Conservation (phyloP, 2,888 invertebrate genomes). For the Gymnoscelis rufifasciata region DNA sequence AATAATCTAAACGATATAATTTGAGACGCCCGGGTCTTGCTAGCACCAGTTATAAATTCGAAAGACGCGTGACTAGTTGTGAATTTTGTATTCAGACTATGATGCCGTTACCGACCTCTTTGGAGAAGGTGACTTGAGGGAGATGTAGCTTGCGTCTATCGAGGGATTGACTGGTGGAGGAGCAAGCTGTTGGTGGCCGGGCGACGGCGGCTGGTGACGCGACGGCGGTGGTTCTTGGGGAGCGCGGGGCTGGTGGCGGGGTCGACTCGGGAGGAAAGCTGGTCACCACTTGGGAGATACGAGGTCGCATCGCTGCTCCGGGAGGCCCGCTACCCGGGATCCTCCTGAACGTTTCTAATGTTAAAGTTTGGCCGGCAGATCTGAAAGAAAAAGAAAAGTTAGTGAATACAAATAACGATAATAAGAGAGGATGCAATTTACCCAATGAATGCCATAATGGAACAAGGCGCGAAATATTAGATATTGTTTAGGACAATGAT, state of each 20-base stretch:
- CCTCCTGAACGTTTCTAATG: conserved; percentile 85
- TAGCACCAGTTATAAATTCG: conserved; percentile 48
- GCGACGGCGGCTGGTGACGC: conserved; percentile 65
- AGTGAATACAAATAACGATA: background rate
- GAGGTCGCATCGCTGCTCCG: conserved; percentile 43
- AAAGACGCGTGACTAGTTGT: conserved; percentile 43
- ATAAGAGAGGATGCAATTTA: too few relatives aligned
- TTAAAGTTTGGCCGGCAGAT: conserved; percentile 84
- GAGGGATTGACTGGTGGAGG: conserved; percentile 80
- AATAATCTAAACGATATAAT: conserved; percentile 18
- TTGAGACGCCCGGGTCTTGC: conserved; percentile 32
- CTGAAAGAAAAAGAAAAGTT: conserved; percentile 57
- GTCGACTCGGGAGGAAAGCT: conserved; percentile 57
- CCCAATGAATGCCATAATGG: too few relatives aligned
- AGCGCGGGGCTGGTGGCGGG: conserved; percentile 64
- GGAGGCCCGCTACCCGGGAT: conserved; percentile 68
- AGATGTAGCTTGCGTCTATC: conserved; percentile 84
- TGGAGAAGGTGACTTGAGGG: conserved; percentile 91
- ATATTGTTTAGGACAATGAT: too few relatives aligned
- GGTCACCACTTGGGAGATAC: conserved; percentile 48
- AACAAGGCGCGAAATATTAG: too few relatives aligned
- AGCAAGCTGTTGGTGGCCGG: conserved; percentile 85
- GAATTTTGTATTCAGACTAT: conserved; percentile 80
- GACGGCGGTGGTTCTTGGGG: conserved; percentile 54
- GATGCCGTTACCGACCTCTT: conserved; percentile 94